Evolutionary conservation across 1,140 invertebrate genomes (phyloP), one percentile per base, ranked within the genome.

Genomic region (Drosophila sp.): DNA sequence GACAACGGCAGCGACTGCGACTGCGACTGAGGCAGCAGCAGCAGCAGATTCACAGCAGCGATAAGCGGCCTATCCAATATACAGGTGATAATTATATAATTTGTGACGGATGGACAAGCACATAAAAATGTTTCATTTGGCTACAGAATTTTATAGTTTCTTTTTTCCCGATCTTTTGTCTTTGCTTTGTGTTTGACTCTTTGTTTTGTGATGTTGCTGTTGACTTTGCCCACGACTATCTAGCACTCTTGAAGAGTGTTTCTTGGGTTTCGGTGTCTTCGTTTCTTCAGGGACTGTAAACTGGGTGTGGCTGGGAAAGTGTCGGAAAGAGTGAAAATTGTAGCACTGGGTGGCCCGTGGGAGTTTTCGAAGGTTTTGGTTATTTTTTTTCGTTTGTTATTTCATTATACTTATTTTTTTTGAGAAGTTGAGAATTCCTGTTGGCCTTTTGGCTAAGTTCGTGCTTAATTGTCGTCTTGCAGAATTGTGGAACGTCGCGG

Each of bases 51-150:
- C 67, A 72, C 72, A 80, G 64, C 72, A 46, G 50, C 79, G 83
- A 86, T 89, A 86, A 86, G 79, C 79, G 74, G 79, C 83, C 78
- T 89, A 84, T 70, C 71, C 74, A 56, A 70, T 70, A 71, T 89
- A 87, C 83, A 89, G 83, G 83, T 89, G 83, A 89, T 89, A 89
- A 89, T 89, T 89, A 89, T 89, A 89, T 89, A 89, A 89, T 89
- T 89, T 89, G 83, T 89, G 83, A 89, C 83, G 83, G 83, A 89
- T 89, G 83, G 83, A 89, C 83, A 87, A 89, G 79, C 83, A 89
- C 83, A 89, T 89, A 87, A 89, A 86, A 86, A 75, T 86, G 81
- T 89, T 87, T 72, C 82, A 87, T 71, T 62, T 64, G 72, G 61
- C 78, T 80, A 73, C 80, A 79, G 80, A 84, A 80, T 89, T 84